A percentile compares a stretch with the other conserved stretches of the same genome.
phyloP scores from a whole-genome alignment of 1,140 invertebrate species.

The Heterodera schachtii region DNA sequence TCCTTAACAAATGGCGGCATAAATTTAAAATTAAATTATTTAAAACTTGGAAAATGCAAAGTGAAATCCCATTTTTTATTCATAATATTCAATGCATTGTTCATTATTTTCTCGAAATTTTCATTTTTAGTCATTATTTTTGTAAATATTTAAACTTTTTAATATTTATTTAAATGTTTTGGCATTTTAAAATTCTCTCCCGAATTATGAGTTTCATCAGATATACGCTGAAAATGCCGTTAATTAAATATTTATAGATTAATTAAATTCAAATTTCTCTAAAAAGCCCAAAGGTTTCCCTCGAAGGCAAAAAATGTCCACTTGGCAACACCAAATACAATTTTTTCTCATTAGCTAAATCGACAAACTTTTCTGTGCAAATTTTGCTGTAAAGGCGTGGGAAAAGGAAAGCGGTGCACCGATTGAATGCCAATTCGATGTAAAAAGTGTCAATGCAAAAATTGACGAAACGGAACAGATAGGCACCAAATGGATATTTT shows the following conservation, averaged over 20 bases:
- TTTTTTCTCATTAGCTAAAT: neutral
- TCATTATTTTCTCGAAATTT: too few species aligned
- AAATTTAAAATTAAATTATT: neutral
- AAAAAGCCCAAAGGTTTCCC: neutral
- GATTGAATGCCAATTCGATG: constrained; percentile 27
- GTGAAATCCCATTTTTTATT: too few species aligned
- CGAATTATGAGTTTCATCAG: too few species aligned
- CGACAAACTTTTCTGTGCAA: constrained; percentile 5
- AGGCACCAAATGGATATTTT: neutral
- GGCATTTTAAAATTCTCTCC: too few species aligned
- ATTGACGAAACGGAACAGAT: constrained; percentile 25
- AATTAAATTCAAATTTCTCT: constrained; percentile 2
- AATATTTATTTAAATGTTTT: too few species aligned
- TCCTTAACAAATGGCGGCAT: neutral
- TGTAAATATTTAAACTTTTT: neutral
- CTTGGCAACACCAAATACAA: too few species aligned
- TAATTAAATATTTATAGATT: too few species aligned
- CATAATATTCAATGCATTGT: too few species aligned
- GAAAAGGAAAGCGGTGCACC: constrained; percentile 12
- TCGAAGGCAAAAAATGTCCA: too few species aligned
- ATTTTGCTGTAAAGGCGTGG: constrained; percentile 6
- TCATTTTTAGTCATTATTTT: too few species aligned
- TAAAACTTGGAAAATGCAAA: neutral
- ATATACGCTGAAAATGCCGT: too few species aligned
- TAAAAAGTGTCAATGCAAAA: constrained; percentile 27